Evolutionary conservation across 2,888 invertebrate genomes (phyloP), one percentile per base, ranked within the genome.

Genomic region (Spisula solida): DNA sequence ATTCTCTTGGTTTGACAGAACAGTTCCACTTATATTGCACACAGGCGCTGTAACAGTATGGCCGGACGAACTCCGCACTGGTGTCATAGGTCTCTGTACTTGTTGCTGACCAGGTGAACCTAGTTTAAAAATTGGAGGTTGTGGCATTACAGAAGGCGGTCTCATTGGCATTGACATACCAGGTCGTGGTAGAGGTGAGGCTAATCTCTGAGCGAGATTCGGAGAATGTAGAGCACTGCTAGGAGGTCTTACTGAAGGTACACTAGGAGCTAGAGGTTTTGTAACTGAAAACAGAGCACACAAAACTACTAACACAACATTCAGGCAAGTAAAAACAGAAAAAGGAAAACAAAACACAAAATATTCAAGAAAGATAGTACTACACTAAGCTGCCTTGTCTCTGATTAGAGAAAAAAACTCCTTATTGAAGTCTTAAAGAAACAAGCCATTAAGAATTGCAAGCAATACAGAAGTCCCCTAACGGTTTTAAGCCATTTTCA

Each of bases 121-220:
- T 90, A 86, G 81, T 82, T 82, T 87, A 90, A 83, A 90, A 87
- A 91, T 80, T 86, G 92, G 89, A 83, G 88, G 85, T 66, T 88
- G 89, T 85, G 87, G 75, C 31, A 88, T 60, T 51, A 92, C 51
- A 75, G 60, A 25, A 82, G 94, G 92, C 80, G 93, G 89, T 89
- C 82, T 82, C 18, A 87, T 55, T 75, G 86, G 70, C 81, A 82
- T 51, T 41, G 87, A 82, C 60, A 80, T 16, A 56, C 82, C 31
- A 34, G 82, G 82, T 78, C 82, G 60, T n/a, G 93, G 88, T 47
- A 94, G 94, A 81, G 95, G 95, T 80, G 95, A 94, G 93, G 95
- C 94, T 82, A 95, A 93, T 86, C 95, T 93, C 91, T 95, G 94
- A 79, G 94, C 92, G 85, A 95, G 93, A 79, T 95, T 94, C 82